Percentiles rank a stretch among this genome's conserved stretches.
Evolutionary conservation across 37 sponge, comb jelly and placozoan genomes (phyloP).

Genomic region (Aplysina aerophoba): DNA sequence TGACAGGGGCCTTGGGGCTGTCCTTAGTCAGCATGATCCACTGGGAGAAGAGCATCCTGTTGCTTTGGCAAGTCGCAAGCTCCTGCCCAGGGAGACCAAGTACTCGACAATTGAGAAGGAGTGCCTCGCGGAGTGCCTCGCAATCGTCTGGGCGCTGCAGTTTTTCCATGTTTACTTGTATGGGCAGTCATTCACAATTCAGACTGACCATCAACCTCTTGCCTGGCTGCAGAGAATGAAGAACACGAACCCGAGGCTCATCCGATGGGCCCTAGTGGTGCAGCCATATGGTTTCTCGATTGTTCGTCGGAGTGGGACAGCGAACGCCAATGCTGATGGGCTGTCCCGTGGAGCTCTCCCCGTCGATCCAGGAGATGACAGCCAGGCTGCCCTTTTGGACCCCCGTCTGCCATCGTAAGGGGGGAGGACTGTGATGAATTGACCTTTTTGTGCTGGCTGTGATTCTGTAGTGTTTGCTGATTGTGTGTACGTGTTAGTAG

Average conservation of each 20-base stretch:
- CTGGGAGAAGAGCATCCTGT: slow-evolving; percentile 50
- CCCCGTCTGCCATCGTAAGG: too few species aligned
- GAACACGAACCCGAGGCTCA: slow-evolving; percentile 28
- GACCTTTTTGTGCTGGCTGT: too few species aligned
- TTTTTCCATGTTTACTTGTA: slow-evolving; percentile 33
- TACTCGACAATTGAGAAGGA: slow-evolving; percentile 52
- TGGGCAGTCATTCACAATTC: slow-evolving; percentile 9
- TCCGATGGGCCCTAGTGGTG: slow-evolving; percentile 36
- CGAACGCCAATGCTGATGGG: slow-evolving; percentile 41
- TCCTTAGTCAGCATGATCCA: slow-evolving; percentile 25
- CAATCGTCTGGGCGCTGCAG: slow-evolving; percentile 31
- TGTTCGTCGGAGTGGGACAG: background rate
- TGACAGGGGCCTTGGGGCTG: slow-evolving; percentile 38
- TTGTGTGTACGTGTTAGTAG: too few species aligned
- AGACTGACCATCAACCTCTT: slow-evolving; percentile 43
- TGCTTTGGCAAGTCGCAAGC: slow-evolving; percentile 27
- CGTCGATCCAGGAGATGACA: too few species aligned
- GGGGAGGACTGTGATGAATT: too few species aligned
- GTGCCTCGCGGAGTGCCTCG: slow-evolving; percentile 25
- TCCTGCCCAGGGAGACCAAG: slow-evolving; percentile 24
- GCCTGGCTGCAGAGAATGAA: slow-evolving; percentile 36
- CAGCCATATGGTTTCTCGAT: slow-evolving; percentile 29
- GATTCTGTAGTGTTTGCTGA: too few species aligned
- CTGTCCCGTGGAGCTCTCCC: too few species aligned
- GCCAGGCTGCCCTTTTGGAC: too few species aligned